Base-by-base conservation (phyloP, 1,140 invertebrate species). In the Laupala kohalensis region DNA sequence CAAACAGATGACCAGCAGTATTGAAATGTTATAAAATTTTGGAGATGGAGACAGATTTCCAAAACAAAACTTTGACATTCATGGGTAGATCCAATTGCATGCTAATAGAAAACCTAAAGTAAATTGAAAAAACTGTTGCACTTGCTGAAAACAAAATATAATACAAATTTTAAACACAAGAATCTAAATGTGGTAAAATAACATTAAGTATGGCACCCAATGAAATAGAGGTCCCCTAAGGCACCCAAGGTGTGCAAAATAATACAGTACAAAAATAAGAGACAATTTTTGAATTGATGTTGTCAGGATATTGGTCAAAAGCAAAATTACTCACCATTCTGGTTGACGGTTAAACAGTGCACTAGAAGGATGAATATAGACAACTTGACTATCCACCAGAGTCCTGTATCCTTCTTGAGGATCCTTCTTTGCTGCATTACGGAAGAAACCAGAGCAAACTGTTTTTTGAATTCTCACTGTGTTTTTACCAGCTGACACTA, bases 361-460 rank as follows among this genome's bases (percentile, higher is more conserved):
- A 82, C 94, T 97, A 0, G 95, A 98, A 0, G 98, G 98, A 86
- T 99, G 98, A 78, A 99, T 99, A 78, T 99, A 99, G 0, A 99
- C 97, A 2, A 97, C 94, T 83, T 99, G 97, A 73, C 94, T 95
- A 80, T 99, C 97, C 0, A 99, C 96, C 2, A 99, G 83, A 0
- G 98, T 99, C 70, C 96, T 83, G 79, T 99, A 99, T 0, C 98
- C 97, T 84, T 99, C 97, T 80, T 99, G 97, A 0, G 97, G 97
- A 86, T 99, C 98, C 79, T 99, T 98, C 81, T 99, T 99, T 0
- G 97, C 96, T 3, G 97, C 96, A 83, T 99, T 99, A 70, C 97
- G 85, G 81, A 99, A 99, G 83, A 99, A 99, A 6, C 98, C 98
- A 2, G 95, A 97, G 80, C 97, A 99, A 67, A 99, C 96, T 0